phyloP scores from a whole-genome alignment of 2,888 invertebrate species.

The Mystacides longicornis region DNA sequence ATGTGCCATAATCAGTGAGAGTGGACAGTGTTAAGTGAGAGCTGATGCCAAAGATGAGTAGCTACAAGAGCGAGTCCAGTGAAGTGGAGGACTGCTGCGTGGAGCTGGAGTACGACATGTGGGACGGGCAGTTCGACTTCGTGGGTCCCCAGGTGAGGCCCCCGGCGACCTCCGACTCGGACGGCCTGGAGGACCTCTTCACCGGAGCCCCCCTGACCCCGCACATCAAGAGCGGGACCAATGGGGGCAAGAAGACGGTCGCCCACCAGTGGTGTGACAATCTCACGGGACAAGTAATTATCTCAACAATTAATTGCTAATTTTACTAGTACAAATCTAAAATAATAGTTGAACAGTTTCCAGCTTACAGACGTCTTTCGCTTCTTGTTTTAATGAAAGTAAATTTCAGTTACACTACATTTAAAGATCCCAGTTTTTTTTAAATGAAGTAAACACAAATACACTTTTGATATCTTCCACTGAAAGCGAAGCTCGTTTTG shows the following conservation, averaged over 20 bases:
- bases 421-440: too few species aligned
- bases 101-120: constrained; percentile 78
- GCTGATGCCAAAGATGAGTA: constrained; percentile 9
- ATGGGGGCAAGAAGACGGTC: constrained; percentile 50
- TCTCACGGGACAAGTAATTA: constrained; percentile 52
- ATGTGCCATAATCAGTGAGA: neutral
- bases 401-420: too few species aligned
- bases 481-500: too few species aligned
- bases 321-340: neutral
- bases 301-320: neutral
- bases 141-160: constrained; percentile 53
- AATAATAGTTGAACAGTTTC: too few species aligned
- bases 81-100: constrained; percentile 53
- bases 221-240: constrained; percentile 42
- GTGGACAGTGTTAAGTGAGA: neutral
- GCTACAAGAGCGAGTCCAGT: constrained; percentile 33
- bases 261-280: constrained; percentile 54
- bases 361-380: too few species aligned
- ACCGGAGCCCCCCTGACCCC: constrained; percentile 44
- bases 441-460: too few species aligned
- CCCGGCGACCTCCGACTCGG: constrained; percentile 38
- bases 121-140: constrained; percentile 85
- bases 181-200: constrained; percentile 44
- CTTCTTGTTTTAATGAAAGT: too few species aligned
- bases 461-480: too few species aligned